Base-by-base conservation (phyloP, 2,113 vertebrate genomes). In the Saimiri boliviensis region DNA sequence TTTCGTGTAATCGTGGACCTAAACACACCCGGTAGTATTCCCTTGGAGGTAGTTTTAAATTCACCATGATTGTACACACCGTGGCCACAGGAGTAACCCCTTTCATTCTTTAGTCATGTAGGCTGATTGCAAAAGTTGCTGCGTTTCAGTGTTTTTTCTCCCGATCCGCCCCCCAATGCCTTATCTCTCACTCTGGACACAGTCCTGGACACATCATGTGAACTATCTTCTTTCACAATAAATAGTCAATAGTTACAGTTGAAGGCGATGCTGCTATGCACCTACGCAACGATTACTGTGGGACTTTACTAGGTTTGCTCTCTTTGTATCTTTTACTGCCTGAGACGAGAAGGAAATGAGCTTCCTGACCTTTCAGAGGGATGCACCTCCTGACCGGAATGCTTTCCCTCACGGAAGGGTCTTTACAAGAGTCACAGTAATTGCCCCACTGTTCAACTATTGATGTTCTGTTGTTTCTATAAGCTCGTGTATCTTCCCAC, bases 231-330 rank as follows among this genome's bases (percentile, higher is more conserved):
- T 84, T 94, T 89, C 94, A 27, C 96, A 93, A 89, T 93, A 97
- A 97, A 97, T 79, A 91, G 92, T 63, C 96, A 98, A 98, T 97
- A 98, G 98, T 97, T 98, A 96, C 97, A 91, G 96, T 94, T 98
- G 98, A 97, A 97, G 98, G 95, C 96, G 12, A 7, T 21, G 96
- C 98, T 79, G 0, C 97, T 95, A 42, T 96, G 95, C 92, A 97
- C 98, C 97, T 98, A 96, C 97, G 98, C 98, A 97, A 95, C 98
- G 96, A 95, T 95, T 96, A 86, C 91, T 58, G 86, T 85, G 88
- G 86, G 68, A 93, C 76, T 97, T 98, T 94, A 84, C 97, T 95
- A 80, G 89, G 95, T 74, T 60, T 70, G 84, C 86, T 84, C 73
- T n/a, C 30, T 85, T 82, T 82, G 70, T 47, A 82, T 68, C 42